A percentile compares a stretch with the other conserved stretches of the same genome.
Conservation (phyloP, 2,113 vertebrate genomes). For the Odocoileus virginianus region DNA sequence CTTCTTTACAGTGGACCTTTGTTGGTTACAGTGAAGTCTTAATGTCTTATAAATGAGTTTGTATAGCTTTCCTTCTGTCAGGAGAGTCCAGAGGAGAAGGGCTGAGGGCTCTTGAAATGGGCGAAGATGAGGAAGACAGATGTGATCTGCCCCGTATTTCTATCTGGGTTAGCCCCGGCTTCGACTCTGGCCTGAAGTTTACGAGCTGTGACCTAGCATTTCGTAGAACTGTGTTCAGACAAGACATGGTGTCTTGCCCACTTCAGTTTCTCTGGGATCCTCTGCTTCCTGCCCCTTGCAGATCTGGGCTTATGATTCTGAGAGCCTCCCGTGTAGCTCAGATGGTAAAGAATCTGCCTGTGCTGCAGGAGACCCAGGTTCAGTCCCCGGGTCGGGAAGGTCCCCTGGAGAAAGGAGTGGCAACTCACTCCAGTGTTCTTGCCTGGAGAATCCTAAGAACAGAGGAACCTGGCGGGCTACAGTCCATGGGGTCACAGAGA, state of each 20-base stretch:
- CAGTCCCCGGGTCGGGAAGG: accelerated
- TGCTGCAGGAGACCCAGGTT: not conserved
- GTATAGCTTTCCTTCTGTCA: not conserved
- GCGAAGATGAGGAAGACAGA: not conserved
- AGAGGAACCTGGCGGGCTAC: not conserved
- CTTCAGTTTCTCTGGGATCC: not conserved
- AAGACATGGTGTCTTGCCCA: not conserved
- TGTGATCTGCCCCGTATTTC: not conserved
- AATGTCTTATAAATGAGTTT: not conserved
- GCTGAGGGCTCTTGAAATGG: not conserved
- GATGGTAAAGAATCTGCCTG: not conserved
- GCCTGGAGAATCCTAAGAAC: not conserved
- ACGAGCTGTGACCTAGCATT: not conserved
- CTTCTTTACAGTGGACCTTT: not conserved
- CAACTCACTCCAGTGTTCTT: not conserved
- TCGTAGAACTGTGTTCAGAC: not conserved
- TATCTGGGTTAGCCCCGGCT: not conserved
- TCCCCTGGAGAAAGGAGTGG: not conserved
- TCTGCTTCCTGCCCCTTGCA: not conserved
- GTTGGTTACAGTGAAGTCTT: not conserved
- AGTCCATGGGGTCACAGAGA: not conserved
- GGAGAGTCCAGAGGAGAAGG: not conserved
- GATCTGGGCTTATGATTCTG: not conserved
- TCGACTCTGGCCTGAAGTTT: not conserved
- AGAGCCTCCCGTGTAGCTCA: not conserved